Conservation (phyloP, 2,113 vertebrate genomes). For the Salvelinus namaycush region DNA sequence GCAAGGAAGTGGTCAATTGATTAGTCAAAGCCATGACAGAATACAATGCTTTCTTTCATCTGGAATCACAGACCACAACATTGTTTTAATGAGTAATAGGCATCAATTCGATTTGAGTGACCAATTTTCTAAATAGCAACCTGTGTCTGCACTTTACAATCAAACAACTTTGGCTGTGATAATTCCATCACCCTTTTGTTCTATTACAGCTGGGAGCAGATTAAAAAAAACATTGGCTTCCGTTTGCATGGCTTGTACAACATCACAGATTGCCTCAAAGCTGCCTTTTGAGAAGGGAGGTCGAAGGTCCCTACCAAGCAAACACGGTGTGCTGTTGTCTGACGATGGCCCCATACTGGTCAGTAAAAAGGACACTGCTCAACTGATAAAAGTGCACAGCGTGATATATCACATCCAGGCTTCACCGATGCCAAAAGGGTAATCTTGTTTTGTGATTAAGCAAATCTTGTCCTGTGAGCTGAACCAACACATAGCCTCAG, state of each 20-base stretch:
- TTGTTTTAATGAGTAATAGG: neutral
- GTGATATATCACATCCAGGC: slow-evolving; percentile 20
- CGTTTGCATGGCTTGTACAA: slow-evolving; percentile 27
- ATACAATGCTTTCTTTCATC: neutral
- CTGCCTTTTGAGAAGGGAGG: slow-evolving; percentile 6
- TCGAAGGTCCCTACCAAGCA: neutral
- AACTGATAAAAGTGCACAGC: slow-evolving; percentile 29
- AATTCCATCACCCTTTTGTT: slow-evolving; percentile 5
- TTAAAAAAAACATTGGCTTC: neutral
- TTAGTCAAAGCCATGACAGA: neutral
- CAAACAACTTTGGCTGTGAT: slow-evolving; percentile 3
- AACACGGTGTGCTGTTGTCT: slow-evolving; percentile 29
- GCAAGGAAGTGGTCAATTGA: neutral
- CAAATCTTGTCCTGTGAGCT: neutral
- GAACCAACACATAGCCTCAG: neutral
- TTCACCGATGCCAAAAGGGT: slow-evolving; percentile 34
- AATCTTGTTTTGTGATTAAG: slow-evolving; percentile 43
- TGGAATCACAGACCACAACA: neutral
- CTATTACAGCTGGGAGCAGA: neutral
- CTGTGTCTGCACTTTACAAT: neutral
- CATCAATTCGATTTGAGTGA: neutral
- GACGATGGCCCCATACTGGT: slow-evolving; percentile 22
- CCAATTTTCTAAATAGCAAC: neutral
- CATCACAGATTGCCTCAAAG: slow-evolving; percentile 5
- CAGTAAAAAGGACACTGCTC: slow-evolving; percentile 22